phyloP scores from a whole-genome alignment of 2,888 invertebrate genomes.

The Lingula anatina region DNA sequence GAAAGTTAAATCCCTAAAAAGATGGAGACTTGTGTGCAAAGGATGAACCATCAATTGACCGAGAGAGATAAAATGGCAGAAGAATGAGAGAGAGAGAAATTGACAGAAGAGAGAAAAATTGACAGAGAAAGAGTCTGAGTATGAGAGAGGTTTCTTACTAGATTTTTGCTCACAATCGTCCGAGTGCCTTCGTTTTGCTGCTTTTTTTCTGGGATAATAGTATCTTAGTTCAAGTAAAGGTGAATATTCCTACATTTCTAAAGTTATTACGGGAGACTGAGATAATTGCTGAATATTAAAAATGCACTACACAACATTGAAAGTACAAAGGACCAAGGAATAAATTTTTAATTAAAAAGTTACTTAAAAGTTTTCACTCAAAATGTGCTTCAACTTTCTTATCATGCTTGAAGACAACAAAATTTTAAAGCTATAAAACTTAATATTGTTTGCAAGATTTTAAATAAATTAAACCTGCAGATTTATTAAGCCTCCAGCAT shows the following conservation, averaged over 20 bases:
- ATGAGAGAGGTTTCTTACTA: constrained; percentile 11
- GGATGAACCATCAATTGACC: too few relatives aligned
- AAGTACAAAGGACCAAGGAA: too few relatives aligned
- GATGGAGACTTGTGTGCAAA: neutral
- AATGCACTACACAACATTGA: too few relatives aligned
- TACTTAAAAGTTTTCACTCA: too few relatives aligned
- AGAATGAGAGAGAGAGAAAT: neutral
- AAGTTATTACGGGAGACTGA: neutral
- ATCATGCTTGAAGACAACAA: neutral
- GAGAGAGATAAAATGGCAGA: neutral
- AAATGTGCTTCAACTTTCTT: too few relatives aligned
- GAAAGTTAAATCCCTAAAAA: neutral
- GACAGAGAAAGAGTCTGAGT: neutral
- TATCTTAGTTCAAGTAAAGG: constrained; percentile 18
- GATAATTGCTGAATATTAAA: constrained; percentile 1
- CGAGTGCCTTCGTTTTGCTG: too few relatives aligned
- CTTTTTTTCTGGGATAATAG: constrained; percentile 31
- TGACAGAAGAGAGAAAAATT: neutral
- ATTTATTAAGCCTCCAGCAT: neutral
- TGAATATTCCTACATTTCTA: neutral
- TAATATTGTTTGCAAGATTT: neutral
- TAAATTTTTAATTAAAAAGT: too few relatives aligned
- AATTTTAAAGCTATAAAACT: neutral
- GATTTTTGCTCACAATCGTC: constrained; percentile 20
- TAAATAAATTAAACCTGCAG: too few relatives aligned